Evolutionary conservation across 2,113 vertebrate genomes (phyloP).

Genomic region (Ceyx margarethae): DNA sequence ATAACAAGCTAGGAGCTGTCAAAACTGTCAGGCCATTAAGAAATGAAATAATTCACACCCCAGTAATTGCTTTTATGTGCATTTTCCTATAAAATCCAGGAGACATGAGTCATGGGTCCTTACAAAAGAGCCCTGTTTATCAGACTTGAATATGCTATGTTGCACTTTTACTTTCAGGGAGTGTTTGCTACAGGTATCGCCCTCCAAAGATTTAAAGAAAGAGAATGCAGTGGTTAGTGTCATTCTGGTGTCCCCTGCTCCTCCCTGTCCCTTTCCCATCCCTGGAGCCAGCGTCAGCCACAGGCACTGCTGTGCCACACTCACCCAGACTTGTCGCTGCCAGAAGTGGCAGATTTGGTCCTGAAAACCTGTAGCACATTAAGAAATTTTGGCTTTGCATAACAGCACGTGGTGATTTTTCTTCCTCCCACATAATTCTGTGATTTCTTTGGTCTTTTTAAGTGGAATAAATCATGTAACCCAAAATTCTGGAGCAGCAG

Average conservation of each 20-base stretch:
- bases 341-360: neutral
- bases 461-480: neutral
- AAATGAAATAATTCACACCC: conserved; percentile 78
- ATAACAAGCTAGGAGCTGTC: conserved; percentile 74
- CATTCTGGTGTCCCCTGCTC: neutral
- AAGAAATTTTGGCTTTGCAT: neutral
- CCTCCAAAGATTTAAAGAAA: neutral
- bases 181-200: neutral
- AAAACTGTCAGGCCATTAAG: conserved; percentile 75
- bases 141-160: neutral
- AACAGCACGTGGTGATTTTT: rapidly evolving
- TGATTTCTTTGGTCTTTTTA: neutral
- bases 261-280: neutral
- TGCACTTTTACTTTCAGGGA: neutral
- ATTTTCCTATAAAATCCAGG: conserved; percentile 70
- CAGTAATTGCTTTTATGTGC: conserved; percentile 78
- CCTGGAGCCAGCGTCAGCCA: rapidly evolving
- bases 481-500: neutral
- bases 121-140: conserved; percentile 66
- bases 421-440: neutral
- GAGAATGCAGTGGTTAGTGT: rapidly evolving
- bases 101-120: conserved; percentile 71
- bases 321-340: neutral
- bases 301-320: neutral
- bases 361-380: rapidly evolving